phyloP scores from a whole-genome alignment of 2,113 vertebrate species.

The Mixornis gularis region DNA sequence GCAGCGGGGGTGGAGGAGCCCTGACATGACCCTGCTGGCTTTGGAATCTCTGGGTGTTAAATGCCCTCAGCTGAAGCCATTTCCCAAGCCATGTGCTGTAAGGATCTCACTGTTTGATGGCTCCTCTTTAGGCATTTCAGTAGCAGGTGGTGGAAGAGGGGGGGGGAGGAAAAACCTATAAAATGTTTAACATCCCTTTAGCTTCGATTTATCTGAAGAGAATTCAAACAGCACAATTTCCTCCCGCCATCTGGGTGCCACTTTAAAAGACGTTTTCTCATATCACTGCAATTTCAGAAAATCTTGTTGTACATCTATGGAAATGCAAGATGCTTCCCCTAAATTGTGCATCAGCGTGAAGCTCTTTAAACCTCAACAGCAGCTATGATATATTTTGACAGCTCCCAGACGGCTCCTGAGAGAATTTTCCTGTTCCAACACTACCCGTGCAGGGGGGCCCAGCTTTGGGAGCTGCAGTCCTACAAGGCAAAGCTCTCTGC shows the following conservation, averaged over 20 bases:
- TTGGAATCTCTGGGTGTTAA: neutral
- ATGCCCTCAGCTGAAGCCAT: neutral
- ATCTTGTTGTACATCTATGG: constrained; percentile 23
- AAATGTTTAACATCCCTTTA: constrained; percentile 41
- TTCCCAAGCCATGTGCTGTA: neutral
- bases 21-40: neutral
- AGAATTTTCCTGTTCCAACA: neutral
- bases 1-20: neutral
- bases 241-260: constrained; percentile 44
- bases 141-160: neutral
- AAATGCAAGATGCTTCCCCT: constrained; percentile 18
- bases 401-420: neutral
- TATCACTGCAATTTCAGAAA: constrained; percentile 44
- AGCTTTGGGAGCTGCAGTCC: neutral
- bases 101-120: neutral
- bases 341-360: neutral
- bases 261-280: constrained; percentile 46
- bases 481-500: neutral
- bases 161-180: neutral
- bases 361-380: constrained; percentile 7
- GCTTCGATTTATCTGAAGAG: constrained; percentile 17
- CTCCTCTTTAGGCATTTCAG: neutral
- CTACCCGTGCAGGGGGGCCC: neutral
- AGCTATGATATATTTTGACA: constrained; percentile 39
- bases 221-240: constrained; percentile 42